Base-by-base conservation (phyloP, 2,888 invertebrate genomes). In the Quadroppia sp. region DNA sequence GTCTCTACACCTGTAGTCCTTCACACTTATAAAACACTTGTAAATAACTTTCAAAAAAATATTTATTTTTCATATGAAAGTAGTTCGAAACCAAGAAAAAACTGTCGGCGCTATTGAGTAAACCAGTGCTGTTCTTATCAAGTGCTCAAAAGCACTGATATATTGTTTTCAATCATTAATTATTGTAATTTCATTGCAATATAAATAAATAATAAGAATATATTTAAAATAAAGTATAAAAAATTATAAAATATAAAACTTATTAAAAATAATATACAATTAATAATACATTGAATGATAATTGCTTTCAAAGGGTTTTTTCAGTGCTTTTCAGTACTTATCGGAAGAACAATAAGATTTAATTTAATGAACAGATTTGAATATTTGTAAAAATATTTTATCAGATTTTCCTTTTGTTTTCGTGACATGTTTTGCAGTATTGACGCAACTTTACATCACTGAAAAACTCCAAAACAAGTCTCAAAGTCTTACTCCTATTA, bases 331-430 rank as follows among this genome's bases (percentile, higher is more conserved):
- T n/a, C n/a, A n/a, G n/a, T n/a, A 50, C 50, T 53, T n/a, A 53
- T 53, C 17, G 53, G 23, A n/a, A 23, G 53, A 53, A 56, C 25
- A 56, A 56, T 56, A 6, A 56, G 3, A 7, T 23, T 2, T 56
- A 56, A 56, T 56, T 56, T 4, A 56, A 56, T 56, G 56, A 56
- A 56, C 2, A 30, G 56, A 56, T 56, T 56, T 56, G 7, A 56
- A 56, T 56, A 56, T 56, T 56, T 56, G 56, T 56, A 28, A 28
- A 23, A 53, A 53, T 32, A 4, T 28, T 32, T 32, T 36, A 64
- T 64, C 64, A 36, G 64, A 64, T 64, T 64, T 64, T 56, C 17
- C 64, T 64, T 64, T 64, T 64, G 64, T 64, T 64, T 64, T 28
- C 64, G 64, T 64, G 64, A 64, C 64, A 36, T 64, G 64, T 36